Evolutionary conservation across 2,888 invertebrate species (phyloP).

Genomic region (Danaus chrysippus): DNA sequence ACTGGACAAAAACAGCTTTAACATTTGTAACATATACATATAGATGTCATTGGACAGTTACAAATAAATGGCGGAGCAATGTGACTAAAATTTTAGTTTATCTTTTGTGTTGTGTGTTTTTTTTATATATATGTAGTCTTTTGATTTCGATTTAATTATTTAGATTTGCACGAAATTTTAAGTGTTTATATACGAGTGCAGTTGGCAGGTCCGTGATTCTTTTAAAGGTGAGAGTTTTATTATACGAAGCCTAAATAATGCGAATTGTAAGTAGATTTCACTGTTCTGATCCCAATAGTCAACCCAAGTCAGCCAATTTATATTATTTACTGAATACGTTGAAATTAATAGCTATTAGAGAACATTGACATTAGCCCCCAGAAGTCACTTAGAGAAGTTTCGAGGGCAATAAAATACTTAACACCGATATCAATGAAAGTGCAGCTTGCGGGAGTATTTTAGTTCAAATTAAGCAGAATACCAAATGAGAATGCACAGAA

Average conservation of each 20-base stretch:
- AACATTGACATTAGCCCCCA: not conserved
- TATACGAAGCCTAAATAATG: not conserved
- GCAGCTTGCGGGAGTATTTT: slow-evolving; percentile 7
- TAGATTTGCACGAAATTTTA: slow-evolving; percentile 70
- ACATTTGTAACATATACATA: slow-evolving; percentile 11
- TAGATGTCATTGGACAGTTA: slow-evolving; percentile 44
- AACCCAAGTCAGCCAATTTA: too few species aligned
- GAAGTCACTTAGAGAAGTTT: not conserved
- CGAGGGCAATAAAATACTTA: slow-evolving; percentile 4
- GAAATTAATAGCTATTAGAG: not conserved
- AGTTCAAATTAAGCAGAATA: slow-evolving; percentile 10
- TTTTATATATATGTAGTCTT: slow-evolving; percentile 74
- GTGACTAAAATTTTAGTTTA: slow-evolving; percentile 74
- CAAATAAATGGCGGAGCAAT: slow-evolving; percentile 66
- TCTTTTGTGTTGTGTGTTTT: slow-evolving; percentile 77
- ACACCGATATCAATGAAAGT: slow-evolving; percentile 7
- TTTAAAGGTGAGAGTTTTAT: slow-evolving; percentile 16
- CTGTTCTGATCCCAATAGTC: too few species aligned
- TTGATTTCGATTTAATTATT: slow-evolving; percentile 52
- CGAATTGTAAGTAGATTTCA: too few species aligned
- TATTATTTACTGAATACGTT: not conserved
- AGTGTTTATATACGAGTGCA: slow-evolving; percentile 40
- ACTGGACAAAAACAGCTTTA: slow-evolving; percentile 1
- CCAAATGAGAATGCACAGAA: slow-evolving; percentile 11
- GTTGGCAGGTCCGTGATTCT: slow-evolving; percentile 50